Base-by-base conservation (phyloP, 2,797 vertebrate species). In the Lates japonicus region DNA sequence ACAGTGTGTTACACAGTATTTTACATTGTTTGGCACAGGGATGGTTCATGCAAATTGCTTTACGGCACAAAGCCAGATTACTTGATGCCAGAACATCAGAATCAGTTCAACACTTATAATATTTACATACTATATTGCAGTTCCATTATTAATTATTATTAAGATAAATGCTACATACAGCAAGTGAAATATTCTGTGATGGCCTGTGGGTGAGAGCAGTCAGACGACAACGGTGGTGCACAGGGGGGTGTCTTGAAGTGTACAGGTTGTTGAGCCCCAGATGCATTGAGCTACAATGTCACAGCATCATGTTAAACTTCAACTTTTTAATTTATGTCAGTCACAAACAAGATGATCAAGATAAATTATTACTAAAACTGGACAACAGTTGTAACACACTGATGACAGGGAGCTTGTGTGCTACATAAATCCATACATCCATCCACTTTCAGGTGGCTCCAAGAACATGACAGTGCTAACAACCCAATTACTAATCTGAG, bases 371-470 rank as follows among this genome's bases (percentile, higher is more conserved):
- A 57, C 54, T 14, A 73, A 59, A 68, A 62, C 25, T 69, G 12
- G 46, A 62, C 62, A 63, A 29, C 48, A 51, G 31, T 55, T 12
- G 54, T 4, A 55, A 61, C n/a, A 44, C 20, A 48, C 1, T 62
- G 65, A 74, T 17, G 22, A 61, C 57, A 49, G 33, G 22, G 19
- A 17, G 48, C 52, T 61, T 54, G 17, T 60, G 55, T 66, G 35
- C 9, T 25, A 46, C 35, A 51, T 67, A 64, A 72, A 73, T 44
- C 41, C 33, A 52, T 72, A 48, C 2, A 62, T 73, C 37, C 48
- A 66, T 62, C 29, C 54, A 33, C 60, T 31, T 31, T 39, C 51
- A 74, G 29, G 37, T 66, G 41, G 39, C 49, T 52, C 13, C 58
- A 60, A 48, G 35, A 76, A 60, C 55, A 29, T 39, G 59, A 17